phyloP scores from a whole-genome alignment of 2,113 vertebrate species.

The Mastomys coucha region DNA sequence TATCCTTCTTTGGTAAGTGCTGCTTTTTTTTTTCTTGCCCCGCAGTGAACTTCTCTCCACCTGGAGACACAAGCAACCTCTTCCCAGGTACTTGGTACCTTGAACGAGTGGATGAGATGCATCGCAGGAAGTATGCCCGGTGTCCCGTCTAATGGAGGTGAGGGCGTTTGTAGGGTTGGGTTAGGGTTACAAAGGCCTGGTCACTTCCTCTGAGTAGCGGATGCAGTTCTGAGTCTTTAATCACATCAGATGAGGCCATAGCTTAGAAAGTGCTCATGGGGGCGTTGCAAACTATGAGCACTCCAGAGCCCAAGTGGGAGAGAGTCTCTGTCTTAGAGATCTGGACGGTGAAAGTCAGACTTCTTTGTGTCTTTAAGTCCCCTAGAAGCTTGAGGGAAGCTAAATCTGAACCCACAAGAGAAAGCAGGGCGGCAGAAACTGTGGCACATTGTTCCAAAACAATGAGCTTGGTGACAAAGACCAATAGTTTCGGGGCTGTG shows the following conservation, averaged over 20 bases:
- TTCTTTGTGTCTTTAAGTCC: not conserved
- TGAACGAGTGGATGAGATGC: conserved; percentile 85
- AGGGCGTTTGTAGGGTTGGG: not conserved
- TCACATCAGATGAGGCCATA: not conserved
- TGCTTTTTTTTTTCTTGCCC: not conserved
- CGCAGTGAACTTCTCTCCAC: conserved; percentile 86
- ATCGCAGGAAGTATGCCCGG: conserved; percentile 85
- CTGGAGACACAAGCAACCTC: conserved; percentile 82
- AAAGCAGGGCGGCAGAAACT: not conserved
- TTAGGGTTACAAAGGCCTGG: not conserved
- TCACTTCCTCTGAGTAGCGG: not conserved
- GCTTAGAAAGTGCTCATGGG: not conserved
- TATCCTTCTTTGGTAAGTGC: not conserved
- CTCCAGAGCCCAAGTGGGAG: not conserved
- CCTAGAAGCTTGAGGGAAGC: not conserved
- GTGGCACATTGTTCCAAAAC: not conserved
- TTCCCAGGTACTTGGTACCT: conserved; percentile 90
- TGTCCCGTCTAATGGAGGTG: conserved; percentile 76
- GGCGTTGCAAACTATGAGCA: not conserved
- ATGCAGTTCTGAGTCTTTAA: not conserved
- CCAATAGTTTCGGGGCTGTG: not conserved
- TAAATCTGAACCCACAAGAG: not conserved
- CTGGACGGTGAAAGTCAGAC: not conserved
- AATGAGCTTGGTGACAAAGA: not conserved
- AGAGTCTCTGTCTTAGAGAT: not conserved